Percentiles rank a stretch among this genome's conserved stretches.
Conservation (phyloP, 2,113 vertebrate species). For the Nerophis lumbriciformis region DNA sequence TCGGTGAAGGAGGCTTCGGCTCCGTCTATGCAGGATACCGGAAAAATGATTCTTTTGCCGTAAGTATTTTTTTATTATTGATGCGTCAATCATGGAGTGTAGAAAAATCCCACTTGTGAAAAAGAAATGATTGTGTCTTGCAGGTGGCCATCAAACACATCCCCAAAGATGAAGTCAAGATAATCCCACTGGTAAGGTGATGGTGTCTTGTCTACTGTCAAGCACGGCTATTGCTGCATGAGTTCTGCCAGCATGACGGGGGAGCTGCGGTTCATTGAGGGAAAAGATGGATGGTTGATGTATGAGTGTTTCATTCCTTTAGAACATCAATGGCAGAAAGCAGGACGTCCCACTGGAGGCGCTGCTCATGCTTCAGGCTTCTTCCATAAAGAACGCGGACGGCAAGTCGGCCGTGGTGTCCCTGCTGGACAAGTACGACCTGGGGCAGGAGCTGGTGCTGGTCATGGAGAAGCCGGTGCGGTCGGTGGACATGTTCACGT, state of each 20-base stretch:
- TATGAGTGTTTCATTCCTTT: too few relatives aligned
- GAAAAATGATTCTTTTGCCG: conserved; percentile 1
- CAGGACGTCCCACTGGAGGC: conserved; percentile 2
- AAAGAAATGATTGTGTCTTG: not conserved
- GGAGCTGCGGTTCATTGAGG: too few relatives aligned
- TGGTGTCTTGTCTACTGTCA: too few relatives aligned
- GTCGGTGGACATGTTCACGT: conserved; percentile 1
- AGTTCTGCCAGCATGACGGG: too few relatives aligned
- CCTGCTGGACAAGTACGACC: conserved; percentile 2
- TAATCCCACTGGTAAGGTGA: not conserved
- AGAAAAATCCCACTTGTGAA: too few relatives aligned
- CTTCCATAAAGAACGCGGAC: conserved; percentile 1
- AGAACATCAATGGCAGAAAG: conserved; percentile 6
- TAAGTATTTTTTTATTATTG: not conserved
- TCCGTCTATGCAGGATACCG: conserved; percentile 1
- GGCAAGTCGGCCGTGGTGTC: conserved; percentile 5
- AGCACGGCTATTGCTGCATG: too few relatives aligned
- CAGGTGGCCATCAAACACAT: conserved; percentile 11
- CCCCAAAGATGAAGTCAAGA: conserved; percentile 8
- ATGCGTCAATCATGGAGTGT: too few relatives aligned
- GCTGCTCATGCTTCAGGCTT: conserved; percentile 8
- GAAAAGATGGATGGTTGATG: too few relatives aligned
- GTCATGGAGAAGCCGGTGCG: conserved; percentile 8
- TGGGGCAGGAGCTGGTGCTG: conserved; percentile 1
- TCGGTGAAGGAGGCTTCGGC: conserved; percentile 7